A percentile compares a stretch with the other conserved stretches of the same genome.
Evolutionary conservation across 2,888 invertebrate genomes (phyloP).

Genomic region (Sericinus montela): DNA sequence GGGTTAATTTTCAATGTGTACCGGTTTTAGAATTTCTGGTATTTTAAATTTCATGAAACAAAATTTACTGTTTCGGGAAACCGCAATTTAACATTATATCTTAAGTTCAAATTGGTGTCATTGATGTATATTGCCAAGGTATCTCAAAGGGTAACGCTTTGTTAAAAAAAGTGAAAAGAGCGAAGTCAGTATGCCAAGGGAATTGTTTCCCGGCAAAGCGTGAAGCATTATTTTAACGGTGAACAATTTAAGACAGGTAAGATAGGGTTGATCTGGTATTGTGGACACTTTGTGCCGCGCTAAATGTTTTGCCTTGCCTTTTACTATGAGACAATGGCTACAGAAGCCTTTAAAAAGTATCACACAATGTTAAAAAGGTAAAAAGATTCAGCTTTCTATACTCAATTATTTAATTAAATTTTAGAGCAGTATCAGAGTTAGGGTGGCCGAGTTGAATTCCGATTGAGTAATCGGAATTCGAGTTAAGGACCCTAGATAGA

Average conservation of each 20-base stretch:
- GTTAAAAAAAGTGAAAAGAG: slow-evolving; percentile 34
- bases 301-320: slow-evolving; percentile 2
- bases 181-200: slow-evolving; percentile 32
- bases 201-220: slow-evolving; percentile 33
- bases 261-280: slow-evolving; percentile 17
- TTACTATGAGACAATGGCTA: too few relatives aligned
- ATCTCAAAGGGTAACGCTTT: slow-evolving; percentile 21
- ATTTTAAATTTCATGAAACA: slow-evolving; percentile 51
- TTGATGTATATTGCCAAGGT: not conserved
- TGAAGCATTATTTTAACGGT: slow-evolving; percentile 40
- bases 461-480: too few relatives aligned
- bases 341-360: too few relatives aligned
- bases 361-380: too few relatives aligned
- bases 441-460: too few relatives aligned
- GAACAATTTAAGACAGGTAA: slow-evolving; percentile 30
- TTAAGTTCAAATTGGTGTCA: not conserved
- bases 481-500: too few relatives aligned
- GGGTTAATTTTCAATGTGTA: slow-evolving; percentile 75
- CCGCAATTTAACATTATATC: slow-evolving; percentile 1
- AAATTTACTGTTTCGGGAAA: slow-evolving; percentile 6
- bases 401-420: too few relatives aligned
- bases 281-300: slow-evolving; percentile 14
- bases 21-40: slow-evolving; percentile 56
- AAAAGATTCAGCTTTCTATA: too few relatives aligned
- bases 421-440: too few relatives aligned